Evolutionary conservation across 2,113 vertebrate species (phyloP).

Genomic region (Uria lomvia): DNA sequence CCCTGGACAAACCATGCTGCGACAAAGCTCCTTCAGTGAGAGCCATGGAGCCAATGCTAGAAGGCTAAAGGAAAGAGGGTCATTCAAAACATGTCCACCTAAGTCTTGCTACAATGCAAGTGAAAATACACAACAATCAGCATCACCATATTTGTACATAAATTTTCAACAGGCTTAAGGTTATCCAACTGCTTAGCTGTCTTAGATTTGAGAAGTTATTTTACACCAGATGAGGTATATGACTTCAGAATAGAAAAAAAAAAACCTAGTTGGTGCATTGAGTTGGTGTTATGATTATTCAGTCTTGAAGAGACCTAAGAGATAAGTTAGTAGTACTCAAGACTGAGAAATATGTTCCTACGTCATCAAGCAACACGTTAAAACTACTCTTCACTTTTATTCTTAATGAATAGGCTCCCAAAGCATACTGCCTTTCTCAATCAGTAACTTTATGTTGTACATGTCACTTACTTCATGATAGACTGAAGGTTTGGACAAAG

Average conservation of each 20-base stretch:
- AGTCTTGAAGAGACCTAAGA: background rate
- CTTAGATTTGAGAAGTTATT: background rate
- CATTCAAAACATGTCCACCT: background rate
- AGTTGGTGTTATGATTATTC: background rate
- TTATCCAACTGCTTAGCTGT: background rate
- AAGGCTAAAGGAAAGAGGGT: slow-evolving; percentile 79
- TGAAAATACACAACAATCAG: background rate
- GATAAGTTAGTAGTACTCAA: background rate
- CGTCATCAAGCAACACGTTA: background rate
- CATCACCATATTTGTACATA: background rate
- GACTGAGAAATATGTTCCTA: background rate
- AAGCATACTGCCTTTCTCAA: background rate
- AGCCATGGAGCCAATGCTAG: slow-evolving; percentile 93
- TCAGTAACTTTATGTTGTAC: background rate
- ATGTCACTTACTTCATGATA: slow-evolving; percentile 90
- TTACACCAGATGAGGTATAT: background rate
- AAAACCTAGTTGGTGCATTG: background rate
- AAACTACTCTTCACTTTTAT: background rate
- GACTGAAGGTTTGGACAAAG: slow-evolving; percentile 94
- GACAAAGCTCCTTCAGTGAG: slow-evolving; percentile 94
- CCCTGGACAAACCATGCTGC: slow-evolving; percentile 90
- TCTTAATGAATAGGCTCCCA: background rate
- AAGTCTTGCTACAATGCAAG: background rate
- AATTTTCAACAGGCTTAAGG: background rate
- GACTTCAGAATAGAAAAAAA: background rate